Conservation (phyloP, 1,140 invertebrate species). For the Aphaenogaster floridana region DNA sequence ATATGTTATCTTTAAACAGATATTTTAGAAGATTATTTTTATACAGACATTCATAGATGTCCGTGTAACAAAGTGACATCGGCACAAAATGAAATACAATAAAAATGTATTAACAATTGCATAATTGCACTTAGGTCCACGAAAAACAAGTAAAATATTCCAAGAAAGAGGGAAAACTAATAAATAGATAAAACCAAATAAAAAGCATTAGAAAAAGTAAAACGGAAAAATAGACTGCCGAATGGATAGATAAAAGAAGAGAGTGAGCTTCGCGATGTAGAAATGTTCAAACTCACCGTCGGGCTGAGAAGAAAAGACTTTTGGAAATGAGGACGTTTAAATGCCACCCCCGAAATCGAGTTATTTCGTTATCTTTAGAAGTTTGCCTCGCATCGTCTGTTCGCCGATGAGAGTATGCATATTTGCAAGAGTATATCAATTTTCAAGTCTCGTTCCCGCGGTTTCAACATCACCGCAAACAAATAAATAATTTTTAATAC, state of each 20-base stretch:
- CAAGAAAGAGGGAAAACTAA: not conserved
- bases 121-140: not conserved
- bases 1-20: not conserved
- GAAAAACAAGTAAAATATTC: constrained; percentile 6
- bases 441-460: constrained; percentile 14
- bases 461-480: not conserved
- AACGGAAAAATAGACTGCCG: not conserved
- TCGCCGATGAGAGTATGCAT: not conserved
- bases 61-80: not conserved
- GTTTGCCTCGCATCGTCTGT: constrained; percentile 61
- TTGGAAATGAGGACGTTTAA: constrained; percentile 78
- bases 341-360: constrained; percentile 75
- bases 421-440: constrained; percentile 63
- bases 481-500: not conserved
- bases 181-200: constrained; percentile 6
- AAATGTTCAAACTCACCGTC: constrained; percentile 60
- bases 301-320: constrained; percentile 54
- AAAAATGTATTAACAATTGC: not conserved
- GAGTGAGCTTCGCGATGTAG: constrained; percentile 25
- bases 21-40: not conserved
- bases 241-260: constrained; percentile 45
- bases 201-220: not conserved
- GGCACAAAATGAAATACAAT: not conserved
- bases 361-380: constrained; percentile 79
- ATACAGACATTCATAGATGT: not conserved